Evolutionary conservation across 2,888 invertebrate genomes (phyloP).

Genomic region (Pomacea canaliculata): DNA sequence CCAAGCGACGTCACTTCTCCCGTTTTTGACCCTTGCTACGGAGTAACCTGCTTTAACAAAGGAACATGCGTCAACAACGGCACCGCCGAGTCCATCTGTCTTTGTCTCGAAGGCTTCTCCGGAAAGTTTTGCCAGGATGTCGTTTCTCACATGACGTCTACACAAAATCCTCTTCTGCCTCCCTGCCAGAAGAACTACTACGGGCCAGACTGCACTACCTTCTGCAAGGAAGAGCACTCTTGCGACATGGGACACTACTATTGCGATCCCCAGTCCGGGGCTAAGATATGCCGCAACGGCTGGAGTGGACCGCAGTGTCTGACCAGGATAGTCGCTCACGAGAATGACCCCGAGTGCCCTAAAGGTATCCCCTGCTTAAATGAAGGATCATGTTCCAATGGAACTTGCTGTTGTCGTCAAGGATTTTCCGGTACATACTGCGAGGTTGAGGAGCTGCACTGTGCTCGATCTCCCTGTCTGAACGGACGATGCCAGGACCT

Average conservation of each 20-base stretch:
- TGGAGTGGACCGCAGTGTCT: conserved; percentile 34
- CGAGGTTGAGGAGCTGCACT: conserved; percentile 32
- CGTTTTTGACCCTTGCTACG: conserved; percentile 24
- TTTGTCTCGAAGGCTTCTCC: conserved; percentile 40
- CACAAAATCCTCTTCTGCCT: conserved; percentile 4
- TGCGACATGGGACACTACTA: conserved; percentile 34
- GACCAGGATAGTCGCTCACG: conserved; percentile 15
- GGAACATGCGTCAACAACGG: conserved; percentile 37
- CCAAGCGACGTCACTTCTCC: conserved; percentile 6
- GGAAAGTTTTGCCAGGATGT: conserved; percentile 39
- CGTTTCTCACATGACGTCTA: conserved; percentile 9
- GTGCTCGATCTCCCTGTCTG: conserved; percentile 37
- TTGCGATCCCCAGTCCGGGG: conserved; percentile 30
- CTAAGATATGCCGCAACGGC: conserved; percentile 31
- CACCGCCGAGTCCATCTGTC: conserved; percentile 35
- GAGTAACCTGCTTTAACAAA: conserved; percentile 27
- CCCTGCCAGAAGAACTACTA: conserved; percentile 30
- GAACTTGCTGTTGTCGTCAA: conserved; percentile 39
- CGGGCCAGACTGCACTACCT: conserved; percentile 29
- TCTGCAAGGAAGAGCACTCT: conserved; percentile 30
- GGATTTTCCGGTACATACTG: conserved; percentile 39
- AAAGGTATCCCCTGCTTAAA: conserved; percentile 32
- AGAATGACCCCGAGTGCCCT: conserved; percentile 37
- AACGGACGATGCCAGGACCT: conserved; percentile 43
- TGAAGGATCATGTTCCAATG: conserved; percentile 34